A percentile compares a stretch with the other conserved stretches of the same genome.
Conservation (phyloP, 2,888 invertebrate species). For the Mallateleia sp. region DNA sequence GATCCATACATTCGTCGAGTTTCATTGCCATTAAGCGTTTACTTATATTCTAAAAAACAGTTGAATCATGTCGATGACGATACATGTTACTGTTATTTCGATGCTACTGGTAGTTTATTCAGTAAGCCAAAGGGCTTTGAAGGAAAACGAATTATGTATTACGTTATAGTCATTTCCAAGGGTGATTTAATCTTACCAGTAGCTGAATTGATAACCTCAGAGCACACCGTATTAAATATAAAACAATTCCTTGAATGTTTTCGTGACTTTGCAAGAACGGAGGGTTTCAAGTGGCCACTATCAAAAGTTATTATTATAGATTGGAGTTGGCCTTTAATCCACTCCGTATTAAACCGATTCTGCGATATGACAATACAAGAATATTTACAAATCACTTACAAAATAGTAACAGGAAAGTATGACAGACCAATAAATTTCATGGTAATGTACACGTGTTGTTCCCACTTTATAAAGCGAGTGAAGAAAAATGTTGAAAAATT, state of each 20-base stretch:
- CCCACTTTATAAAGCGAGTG: constrained; percentile 11
- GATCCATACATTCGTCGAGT: no score
- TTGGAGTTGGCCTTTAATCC: constrained; percentile 19
- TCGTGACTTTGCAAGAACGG: constrained; percentile 2
- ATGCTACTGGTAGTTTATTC: no score
- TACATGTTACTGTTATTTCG: no score
- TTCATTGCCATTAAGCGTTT: no score
- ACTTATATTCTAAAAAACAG: no score
- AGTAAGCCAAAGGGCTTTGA: no score
- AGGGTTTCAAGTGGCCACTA: not conserved
- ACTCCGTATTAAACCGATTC: not conserved
- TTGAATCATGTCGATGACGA: no score
- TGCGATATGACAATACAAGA: not conserved
- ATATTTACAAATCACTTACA: not conserved
- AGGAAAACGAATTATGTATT: constrained; percentile 13
- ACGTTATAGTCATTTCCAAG: constrained; percentile 3
- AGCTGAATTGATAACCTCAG: constrained; percentile 26
- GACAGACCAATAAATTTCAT: constrained; percentile 13
- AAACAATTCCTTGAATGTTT: not conserved
- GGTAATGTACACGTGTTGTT: constrained; percentile 4
- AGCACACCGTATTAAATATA: constrained; percentile 24
- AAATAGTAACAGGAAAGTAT: not conserved
- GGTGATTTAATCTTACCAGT: constrained; percentile 15
- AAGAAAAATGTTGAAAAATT: constrained; percentile 9
- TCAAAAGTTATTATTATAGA: constrained; percentile 3